Evolutionary conservation across 2,888 invertebrate species (phyloP).

Genomic region (Drosophila lutescens): DNA sequence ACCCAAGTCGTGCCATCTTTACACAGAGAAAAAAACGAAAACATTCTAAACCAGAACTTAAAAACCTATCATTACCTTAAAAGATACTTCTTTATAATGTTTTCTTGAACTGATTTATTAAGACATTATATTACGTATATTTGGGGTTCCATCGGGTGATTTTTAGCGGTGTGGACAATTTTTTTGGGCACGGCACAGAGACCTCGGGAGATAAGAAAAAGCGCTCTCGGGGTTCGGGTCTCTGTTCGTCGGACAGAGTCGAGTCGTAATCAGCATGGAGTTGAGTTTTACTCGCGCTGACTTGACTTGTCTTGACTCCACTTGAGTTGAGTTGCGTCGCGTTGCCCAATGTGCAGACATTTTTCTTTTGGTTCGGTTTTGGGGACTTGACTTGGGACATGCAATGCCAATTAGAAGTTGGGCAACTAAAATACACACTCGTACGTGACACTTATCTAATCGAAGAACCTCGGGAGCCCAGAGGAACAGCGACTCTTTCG

Average conservation of each 20-base stretch:
- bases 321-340: conserved; percentile 9
- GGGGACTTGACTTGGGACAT: conserved; percentile 47
- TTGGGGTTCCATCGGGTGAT: background rate
- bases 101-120: too few species aligned
- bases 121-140: too few species aligned
- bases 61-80: too few species aligned
- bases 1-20: background rate
- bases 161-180: background rate
- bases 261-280: conserved; percentile 25
- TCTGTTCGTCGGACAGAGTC: conserved; percentile 13
- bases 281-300: conserved; percentile 6
- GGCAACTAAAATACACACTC: conserved; percentile 40
- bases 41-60: too few species aligned
- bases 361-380: conserved; percentile 7
- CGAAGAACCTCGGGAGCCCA: conserved; percentile 31
- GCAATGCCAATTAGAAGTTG: conserved; percentile 75
- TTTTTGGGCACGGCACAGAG: conserved; percentile 20
- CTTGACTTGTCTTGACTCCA: background rate
- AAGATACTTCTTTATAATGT: too few species aligned
- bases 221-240: conserved; percentile 12
- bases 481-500: conserved; percentile 2
- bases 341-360: conserved; percentile 34
- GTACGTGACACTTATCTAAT: conserved; percentile 62
- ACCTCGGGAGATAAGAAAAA: conserved; percentile 26
- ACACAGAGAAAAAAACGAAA: conserved; percentile 3